A percentile compares a stretch with the other conserved stretches of the same genome.
These are phyloP conservation scores for Biston stratarius DNA, from an alignment of 2,888 invertebrate genomes.

Conservation along the genomic window DNA sequence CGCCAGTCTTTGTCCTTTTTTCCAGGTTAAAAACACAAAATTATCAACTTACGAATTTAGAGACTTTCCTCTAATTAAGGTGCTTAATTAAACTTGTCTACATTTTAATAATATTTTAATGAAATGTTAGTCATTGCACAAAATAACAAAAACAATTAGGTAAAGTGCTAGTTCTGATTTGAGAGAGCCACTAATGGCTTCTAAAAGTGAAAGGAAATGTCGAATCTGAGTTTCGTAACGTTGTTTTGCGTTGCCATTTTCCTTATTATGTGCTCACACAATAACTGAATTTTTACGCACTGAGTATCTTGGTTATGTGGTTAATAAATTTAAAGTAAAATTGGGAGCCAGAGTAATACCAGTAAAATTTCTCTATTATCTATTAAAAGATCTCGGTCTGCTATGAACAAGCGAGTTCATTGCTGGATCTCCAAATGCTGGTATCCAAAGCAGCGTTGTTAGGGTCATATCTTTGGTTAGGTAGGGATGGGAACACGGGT, in stretches of 20 bases:
- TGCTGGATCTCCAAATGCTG: too few relatives aligned
- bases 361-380: too few relatives aligned
- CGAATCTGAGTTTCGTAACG: conserved; percentile 18
- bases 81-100: not conserved
- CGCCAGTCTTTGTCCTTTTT: not conserved
- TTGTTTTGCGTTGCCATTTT: conserved; percentile 43
- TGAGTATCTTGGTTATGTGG: too few relatives aligned
- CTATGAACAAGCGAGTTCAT: too few relatives aligned
- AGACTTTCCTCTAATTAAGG: too few relatives aligned
- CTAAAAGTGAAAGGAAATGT: conserved; percentile 27
- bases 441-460: too few relatives aligned
- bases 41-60: not conserved
- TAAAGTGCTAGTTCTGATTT: not conserved
- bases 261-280: conserved; percentile 12
- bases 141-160: not conserved
- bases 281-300: too few relatives aligned
- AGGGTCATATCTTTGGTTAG: too few relatives aligned
- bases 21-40: not conserved
- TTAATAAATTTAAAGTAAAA: too few relatives aligned
- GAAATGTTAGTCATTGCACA: not conserved
- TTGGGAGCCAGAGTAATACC: too few relatives aligned
- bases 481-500: too few relatives aligned
- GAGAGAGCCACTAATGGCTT: conserved; percentile 12
- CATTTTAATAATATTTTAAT: not conserved
- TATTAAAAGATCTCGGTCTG: too few relatives aligned